Conservation (phyloP, 2,113 vertebrate genomes). For the Gallinago paraguaiae region DNA sequence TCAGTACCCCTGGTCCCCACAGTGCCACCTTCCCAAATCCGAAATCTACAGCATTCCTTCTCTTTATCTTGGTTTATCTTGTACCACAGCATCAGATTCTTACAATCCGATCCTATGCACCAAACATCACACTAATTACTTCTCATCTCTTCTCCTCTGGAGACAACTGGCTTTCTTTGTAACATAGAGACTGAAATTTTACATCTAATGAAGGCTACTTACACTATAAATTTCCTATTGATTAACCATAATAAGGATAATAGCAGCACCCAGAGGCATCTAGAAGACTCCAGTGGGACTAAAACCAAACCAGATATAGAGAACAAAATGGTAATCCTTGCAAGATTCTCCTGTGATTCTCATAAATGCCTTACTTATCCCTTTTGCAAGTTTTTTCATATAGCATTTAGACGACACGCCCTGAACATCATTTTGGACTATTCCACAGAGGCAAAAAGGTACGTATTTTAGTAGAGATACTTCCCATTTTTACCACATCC, state of each 20-base stretch:
- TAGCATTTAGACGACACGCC: not conserved
- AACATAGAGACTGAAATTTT: not conserved
- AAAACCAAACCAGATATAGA: not conserved
- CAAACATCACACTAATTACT: not conserved
- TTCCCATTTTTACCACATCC: not conserved
- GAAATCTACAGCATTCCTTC: not conserved
- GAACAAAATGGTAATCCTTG: not conserved
- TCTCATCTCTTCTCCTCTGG: not conserved
- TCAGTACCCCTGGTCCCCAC: not conserved
- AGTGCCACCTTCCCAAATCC: not conserved
- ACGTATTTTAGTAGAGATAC: fast-evolving
- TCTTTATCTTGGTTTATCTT: not conserved
- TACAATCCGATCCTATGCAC: not conserved
- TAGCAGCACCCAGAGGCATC: not conserved
- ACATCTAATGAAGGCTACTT: not conserved
- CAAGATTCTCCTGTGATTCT: not conserved
- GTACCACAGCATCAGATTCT: not conserved
- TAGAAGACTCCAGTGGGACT: not conserved
- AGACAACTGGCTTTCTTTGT: not conserved
- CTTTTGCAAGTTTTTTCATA: not conserved
- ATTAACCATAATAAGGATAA: not conserved
- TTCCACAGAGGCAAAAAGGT: not conserved
- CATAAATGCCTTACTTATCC: fast-evolving
- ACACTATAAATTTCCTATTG: not conserved
- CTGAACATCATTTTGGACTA: not conserved